These are phyloP conservation scores for Apamea sordens DNA, from an alignment of 2,888 invertebrate species.

Conservation along the genomic window DNA sequence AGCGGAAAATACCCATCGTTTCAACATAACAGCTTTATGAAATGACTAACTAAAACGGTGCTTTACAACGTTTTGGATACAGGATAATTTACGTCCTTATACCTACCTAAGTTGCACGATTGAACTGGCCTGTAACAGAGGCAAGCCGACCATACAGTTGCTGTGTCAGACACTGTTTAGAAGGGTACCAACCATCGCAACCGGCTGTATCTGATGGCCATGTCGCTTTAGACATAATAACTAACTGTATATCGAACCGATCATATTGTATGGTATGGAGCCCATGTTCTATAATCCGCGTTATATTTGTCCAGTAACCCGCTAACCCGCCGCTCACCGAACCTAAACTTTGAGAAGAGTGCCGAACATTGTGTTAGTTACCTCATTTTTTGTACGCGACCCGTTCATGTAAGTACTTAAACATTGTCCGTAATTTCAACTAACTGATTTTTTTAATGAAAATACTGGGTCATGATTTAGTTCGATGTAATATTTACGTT, in stretches of 20 bases:
- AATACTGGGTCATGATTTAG: constrained; percentile 69
- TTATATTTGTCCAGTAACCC: constrained; percentile 74
- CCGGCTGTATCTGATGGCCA: neutral
- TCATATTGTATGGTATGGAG: constrained; percentile 16
- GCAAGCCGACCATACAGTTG: neutral
- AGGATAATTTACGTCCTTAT: constrained; percentile 26
- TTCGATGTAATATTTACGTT: constrained; percentile 46
- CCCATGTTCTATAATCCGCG: constrained; percentile 54
- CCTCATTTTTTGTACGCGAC: constrained; percentile 79
- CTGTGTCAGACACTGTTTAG: neutral
- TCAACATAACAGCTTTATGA: constrained; percentile 73
- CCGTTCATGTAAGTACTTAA: constrained; percentile 63
- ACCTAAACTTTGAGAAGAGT: constrained; percentile 66
- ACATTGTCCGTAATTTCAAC: constrained; percentile 69
- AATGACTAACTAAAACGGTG: constrained; percentile 65
- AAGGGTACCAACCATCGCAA: constrained; percentile 20
- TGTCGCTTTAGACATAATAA: constrained; percentile 5
- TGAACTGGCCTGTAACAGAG: neutral
- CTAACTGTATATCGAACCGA: constrained; percentile 10
- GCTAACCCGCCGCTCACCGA: constrained; percentile 77
- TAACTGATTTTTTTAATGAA: constrained; percentile 57
- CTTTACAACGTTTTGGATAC: constrained; percentile 43
- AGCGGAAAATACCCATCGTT: constrained; percentile 88
- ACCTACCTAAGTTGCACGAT: neutral
- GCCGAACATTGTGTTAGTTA: constrained; percentile 78